phyloP scores from a whole-genome alignment of 92 coral and sea anemone species.

The Umimayanthus chanpuru region DNA sequence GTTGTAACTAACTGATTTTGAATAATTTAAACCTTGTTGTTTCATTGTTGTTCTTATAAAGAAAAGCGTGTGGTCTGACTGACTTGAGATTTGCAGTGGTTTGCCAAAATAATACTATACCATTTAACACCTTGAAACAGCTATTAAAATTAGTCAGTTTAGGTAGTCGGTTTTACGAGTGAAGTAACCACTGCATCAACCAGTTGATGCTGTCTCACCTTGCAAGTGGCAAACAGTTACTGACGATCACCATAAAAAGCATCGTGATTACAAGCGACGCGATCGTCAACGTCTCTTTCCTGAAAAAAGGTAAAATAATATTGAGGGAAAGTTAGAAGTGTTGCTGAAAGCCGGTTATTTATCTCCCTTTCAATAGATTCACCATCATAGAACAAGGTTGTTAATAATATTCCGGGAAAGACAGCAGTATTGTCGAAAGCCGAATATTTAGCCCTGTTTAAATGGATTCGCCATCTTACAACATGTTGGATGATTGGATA shows the following conservation, averaged over 20 bases:
- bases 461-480: background rate
- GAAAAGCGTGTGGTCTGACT: too few relatives aligned
- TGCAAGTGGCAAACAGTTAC: constrained; percentile 69
- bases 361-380: background rate
- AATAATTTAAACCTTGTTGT: too few relatives aligned
- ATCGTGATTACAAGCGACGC: constrained; percentile 72
- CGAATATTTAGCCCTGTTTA: background rate
- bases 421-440: background rate
- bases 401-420: background rate
- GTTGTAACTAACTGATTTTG: too few relatives aligned
- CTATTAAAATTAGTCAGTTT: too few relatives aligned
- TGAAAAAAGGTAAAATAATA: constrained; percentile 24
- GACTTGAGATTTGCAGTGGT: too few relatives aligned
- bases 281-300: constrained; percentile 78
- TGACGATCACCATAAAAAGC: constrained; percentile 67
- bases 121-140: background rate
- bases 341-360: background rate
- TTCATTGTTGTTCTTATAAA: too few relatives aligned
- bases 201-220: constrained; percentile 55
- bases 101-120: too few relatives aligned
- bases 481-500: too few relatives aligned
- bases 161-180: background rate
- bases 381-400: background rate
- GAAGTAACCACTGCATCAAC: too few relatives aligned
- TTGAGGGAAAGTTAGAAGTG: background rate